A percentile compares a stretch with the other conserved stretches of the same genome.
Evolutionary conservation across 2,113 vertebrate species (phyloP).

Genomic region (Piprites chloris): DNA sequence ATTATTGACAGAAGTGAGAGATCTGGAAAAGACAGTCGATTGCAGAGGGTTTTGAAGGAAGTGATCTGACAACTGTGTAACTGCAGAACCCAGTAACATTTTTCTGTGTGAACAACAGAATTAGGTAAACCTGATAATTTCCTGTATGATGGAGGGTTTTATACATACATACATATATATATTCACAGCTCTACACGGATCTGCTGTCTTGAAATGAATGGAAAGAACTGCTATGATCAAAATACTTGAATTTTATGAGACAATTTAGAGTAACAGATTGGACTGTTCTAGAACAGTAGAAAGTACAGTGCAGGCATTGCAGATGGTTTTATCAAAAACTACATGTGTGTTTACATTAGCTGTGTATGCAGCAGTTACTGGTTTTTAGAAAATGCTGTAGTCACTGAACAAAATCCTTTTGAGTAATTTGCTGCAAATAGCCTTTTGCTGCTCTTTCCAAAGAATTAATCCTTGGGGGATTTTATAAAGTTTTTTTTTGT

Average conservation of each 20-base stretch:
- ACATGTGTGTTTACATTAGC: slow-evolving; percentile 4
- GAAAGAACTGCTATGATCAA: not conserved
- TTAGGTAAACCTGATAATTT: not conserved
- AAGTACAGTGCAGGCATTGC: not conserved
- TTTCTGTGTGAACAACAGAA: not conserved
- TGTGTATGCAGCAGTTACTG: not conserved
- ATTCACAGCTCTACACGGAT: not conserved
- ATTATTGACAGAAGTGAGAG: not conserved
- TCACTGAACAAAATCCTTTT: not conserved
- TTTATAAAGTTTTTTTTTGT: not conserved
- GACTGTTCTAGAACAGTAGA: not conserved
- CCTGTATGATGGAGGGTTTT: not conserved
- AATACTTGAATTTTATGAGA: slow-evolving; percentile 1
- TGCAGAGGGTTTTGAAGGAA: not conserved
- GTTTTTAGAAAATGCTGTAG: not conserved
- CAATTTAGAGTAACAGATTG: not conserved
- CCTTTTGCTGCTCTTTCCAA: slow-evolving; percentile 14
- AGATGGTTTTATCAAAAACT: not conserved
- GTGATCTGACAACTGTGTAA: not conserved
- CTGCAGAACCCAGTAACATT: not conserved
- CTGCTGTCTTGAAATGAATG: not conserved
- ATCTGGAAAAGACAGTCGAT: not conserved
- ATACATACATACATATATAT: not conserved
- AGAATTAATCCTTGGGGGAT: not conserved
- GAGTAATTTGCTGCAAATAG: not conserved